Evolutionary conservation across 2,797 vertebrate genomes (phyloP).

Genomic region (Gouania willdenowi): DNA sequence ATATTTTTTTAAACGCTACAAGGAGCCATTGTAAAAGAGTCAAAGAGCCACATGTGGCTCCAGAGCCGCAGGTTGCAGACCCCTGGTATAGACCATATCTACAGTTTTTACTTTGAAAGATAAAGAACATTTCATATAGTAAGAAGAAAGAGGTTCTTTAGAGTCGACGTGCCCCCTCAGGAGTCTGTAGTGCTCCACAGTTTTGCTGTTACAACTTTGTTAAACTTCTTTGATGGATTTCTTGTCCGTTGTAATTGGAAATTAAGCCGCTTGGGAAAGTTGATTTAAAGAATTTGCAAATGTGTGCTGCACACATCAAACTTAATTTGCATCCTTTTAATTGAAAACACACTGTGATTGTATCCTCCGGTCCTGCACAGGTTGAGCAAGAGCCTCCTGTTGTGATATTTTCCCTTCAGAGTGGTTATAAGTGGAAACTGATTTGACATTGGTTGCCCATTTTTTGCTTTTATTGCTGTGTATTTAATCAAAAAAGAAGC

Average conservation of each 20-base stretch:
- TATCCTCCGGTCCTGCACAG: neutral
- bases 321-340: slow-evolving; percentile 34
- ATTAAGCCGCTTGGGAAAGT: slow-evolving; percentile 19
- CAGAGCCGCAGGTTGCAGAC: no score
- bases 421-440: slow-evolving; percentile 12
- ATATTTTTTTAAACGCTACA: no score
- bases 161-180: neutral
- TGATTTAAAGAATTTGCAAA: slow-evolving; percentile 27
- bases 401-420: slow-evolving; percentile 40
- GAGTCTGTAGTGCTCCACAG: neutral
- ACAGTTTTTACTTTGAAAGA: no score
- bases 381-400: slow-evolving; percentile 20
- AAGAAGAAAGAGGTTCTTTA: no score
- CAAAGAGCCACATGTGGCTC: no score
- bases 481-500: slow-evolving; percentile 15
- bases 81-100: no score
- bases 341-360: slow-evolving; percentile 27
- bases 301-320: slow-evolving; percentile 11
- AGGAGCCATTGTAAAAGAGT: no score
- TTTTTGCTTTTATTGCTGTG: slow-evolving; percentile 9
- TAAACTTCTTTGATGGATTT: slow-evolving; percentile 30
- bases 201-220: slow-evolving; percentile 31
- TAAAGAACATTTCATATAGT: no score
- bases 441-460: slow-evolving; percentile 24
- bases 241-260: slow-evolving; percentile 37